Evolutionary conservation across 2,888 invertebrate genomes (phyloP).

Genomic region (Melipona bicolor): DNA sequence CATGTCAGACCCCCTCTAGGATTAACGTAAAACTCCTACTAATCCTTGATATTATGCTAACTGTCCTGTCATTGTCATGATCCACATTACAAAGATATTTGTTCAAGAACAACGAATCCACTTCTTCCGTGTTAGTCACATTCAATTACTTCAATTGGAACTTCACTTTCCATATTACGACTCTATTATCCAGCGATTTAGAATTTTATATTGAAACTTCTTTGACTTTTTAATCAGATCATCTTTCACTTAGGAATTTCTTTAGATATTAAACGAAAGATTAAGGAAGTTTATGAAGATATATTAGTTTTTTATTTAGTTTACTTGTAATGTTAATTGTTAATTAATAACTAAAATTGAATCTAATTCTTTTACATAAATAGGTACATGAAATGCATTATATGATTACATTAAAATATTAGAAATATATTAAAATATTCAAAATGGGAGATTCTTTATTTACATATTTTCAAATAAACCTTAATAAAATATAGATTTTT

Average conservation of each 20-base stretch:
- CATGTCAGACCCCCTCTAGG: conserved; percentile 45
- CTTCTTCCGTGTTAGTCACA: conserved; percentile 64
- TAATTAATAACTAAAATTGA: too few species aligned
- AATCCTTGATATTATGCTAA: conserved; percentile 68
- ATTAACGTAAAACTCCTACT: conserved; percentile 61
- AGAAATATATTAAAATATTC: too few species aligned
- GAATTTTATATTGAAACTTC: not conserved
- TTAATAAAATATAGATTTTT: too few species aligned
- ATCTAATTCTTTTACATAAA: too few species aligned
- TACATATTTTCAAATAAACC: too few species aligned
- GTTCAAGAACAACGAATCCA: conserved; percentile 51
- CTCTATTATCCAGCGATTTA: conserved; percentile 7
- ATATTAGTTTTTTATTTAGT: not conserved
- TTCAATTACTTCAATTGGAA: conserved; percentile 34
- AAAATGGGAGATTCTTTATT: too few species aligned
- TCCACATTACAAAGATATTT: conserved; percentile 69
- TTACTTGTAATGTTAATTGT: too few species aligned
- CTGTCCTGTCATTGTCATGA: conserved; percentile 76
- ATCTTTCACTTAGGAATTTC: not conserved
- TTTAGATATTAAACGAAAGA: not conserved
- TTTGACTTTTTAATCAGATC: not conserved
- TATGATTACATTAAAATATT: too few species aligned
- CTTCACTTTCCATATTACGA: conserved; percentile 8
- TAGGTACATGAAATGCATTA: too few species aligned
- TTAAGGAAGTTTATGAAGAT: not conserved